Base-by-base conservation (phyloP, 2,797 vertebrate species). In the Bufotes viridis region DNA sequence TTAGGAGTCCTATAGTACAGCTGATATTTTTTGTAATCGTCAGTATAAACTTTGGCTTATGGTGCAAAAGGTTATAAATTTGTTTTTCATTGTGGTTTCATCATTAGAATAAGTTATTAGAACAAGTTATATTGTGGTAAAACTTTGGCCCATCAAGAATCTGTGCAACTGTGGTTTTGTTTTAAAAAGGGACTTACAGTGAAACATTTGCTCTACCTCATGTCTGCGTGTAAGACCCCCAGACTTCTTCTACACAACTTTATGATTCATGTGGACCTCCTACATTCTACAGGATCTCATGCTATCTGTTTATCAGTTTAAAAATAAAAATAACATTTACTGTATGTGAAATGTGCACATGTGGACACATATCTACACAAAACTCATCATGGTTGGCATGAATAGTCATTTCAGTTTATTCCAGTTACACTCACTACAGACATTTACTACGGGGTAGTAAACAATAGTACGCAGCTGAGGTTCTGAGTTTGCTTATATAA, bases 391-490 rank as follows among this genome's bases (percentile, higher is more conserved):
- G 12, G 24, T 74, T 72, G 70, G 26, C 8, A 60, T 87, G 75
- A 82, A 74, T 82, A 87, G 9, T 26, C 58, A 8, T 87, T 72
- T 65, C 55, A 61, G 34, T 87, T 87, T 49, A 87, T 63, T 69
- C 34, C 53, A 14, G 42, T 72, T 75, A 75, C 65, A 65, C 57
- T 20, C 20, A 29, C 26, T 81, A 10, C 34, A 34, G 49, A 83
- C 61, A 55, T 83, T 78, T 78, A 83, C 86, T 82, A 65, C 22
- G 65, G 5, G 63, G 76, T 76, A 85, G 84, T 61, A 82, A 83
- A 65, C 70, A 75, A 87, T 67, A 78, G 57, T 22, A 29, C 24
- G 57, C 60, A 69, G 42, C 20, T 58, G 72, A 65, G 15, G 69
- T 82, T 78, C 51, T 76, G 42, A 67, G 58, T 82, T 51, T 87